Percentiles rank a stretch among this genome's conserved stretches.
Evolutionary conservation across 2,888 invertebrate species (phyloP).

Genomic region (Girardia tigrina): DNA sequence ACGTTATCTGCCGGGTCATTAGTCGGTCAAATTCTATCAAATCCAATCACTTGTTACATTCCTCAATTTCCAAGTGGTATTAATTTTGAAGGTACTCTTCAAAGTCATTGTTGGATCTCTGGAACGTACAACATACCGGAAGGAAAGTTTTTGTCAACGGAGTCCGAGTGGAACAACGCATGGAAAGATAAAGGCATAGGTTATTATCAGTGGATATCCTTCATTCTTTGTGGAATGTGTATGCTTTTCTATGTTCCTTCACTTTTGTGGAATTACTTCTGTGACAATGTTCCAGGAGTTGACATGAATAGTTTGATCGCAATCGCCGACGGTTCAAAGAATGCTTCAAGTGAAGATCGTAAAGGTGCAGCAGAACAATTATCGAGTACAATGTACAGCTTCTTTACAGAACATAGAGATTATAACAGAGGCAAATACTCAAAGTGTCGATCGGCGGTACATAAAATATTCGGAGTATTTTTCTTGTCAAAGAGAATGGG

Average conservation of each 20-base stretch:
- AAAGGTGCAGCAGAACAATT: background rate
- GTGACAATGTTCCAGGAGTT: background rate
- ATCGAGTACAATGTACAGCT: background rate
- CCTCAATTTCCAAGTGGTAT: background rate
- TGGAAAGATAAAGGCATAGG: background rate
- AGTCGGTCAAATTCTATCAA: background rate
- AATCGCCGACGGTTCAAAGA: background rate
- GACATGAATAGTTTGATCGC: background rate
- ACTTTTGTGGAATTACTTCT: background rate
- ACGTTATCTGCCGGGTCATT: background rate
- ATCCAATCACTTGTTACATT: background rate
- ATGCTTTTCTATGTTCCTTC: background rate
- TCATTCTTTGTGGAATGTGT: background rate
- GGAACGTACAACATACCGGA: constrained; percentile 10
- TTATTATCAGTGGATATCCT: background rate
- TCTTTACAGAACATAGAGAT: background rate
- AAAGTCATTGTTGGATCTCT: constrained; percentile 12
- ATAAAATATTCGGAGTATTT: background rate
- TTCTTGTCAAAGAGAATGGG: background rate
- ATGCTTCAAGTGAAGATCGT: background rate
- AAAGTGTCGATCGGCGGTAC: background rate
- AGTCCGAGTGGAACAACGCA: background rate
- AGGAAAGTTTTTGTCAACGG: background rate
- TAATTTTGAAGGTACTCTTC: background rate
- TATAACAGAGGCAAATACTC: background rate